Percentiles rank a stretch among this genome's conserved stretches.
Evolutionary conservation across 2,797 vertebrate species (phyloP).

Genomic region (Hafferia zeledoni): DNA sequence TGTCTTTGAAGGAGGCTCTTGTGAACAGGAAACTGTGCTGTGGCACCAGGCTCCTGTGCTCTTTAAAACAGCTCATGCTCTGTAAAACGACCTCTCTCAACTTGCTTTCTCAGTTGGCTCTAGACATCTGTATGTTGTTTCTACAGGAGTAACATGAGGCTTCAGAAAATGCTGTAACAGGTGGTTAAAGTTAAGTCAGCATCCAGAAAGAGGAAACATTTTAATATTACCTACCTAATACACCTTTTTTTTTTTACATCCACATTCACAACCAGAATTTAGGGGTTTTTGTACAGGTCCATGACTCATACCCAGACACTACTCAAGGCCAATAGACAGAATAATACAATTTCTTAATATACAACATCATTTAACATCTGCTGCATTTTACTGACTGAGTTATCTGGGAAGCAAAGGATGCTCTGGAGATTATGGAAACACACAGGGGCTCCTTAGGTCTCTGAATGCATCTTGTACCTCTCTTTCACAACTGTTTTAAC

Average conservation of each 20-base stretch:
- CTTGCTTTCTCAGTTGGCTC: background rate
- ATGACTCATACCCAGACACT: background rate
- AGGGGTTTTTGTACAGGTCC: fast-evolving
- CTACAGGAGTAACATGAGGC: background rate
- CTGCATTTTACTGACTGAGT: background rate
- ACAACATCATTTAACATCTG: background rate
- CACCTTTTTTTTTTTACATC: background rate
- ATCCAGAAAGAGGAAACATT: background rate
- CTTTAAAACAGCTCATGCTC: background rate
- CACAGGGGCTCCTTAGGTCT: background rate
- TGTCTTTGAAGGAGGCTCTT: background rate
- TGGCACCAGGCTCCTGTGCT: background rate
- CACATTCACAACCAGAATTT: background rate
- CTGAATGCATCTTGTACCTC: background rate
- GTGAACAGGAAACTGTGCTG: conserved; percentile 13
- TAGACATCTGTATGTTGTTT: background rate
- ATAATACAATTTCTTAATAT: background rate
- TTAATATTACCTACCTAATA: background rate
- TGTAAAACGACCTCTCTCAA: background rate
- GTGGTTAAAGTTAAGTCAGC: background rate
- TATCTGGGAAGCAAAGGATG: background rate
- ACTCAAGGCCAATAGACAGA: background rate
- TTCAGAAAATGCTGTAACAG: conserved; percentile 11
- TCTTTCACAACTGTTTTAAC: background rate
- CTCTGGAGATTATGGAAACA: background rate